A percentile compares a stretch with the other conserved stretches of the same genome.
Conservation (phyloP, 2,888 invertebrate genomes). For the Acleris sparsana region DNA sequence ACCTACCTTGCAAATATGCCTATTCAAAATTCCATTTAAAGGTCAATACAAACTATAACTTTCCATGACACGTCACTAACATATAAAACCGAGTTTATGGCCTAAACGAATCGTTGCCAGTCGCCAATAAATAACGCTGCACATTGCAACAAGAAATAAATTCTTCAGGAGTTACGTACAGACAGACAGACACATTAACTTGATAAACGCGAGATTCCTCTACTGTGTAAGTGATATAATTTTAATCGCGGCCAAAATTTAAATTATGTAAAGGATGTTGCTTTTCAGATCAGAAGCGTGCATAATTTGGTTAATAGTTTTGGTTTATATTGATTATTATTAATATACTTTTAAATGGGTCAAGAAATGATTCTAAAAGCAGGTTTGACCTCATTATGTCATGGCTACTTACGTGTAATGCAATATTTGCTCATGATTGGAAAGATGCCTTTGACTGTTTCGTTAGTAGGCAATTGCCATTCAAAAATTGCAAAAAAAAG, state of each 20-base stretch:
- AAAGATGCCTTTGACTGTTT: too few relatives aligned
- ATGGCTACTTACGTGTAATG: too few relatives aligned
- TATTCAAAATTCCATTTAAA: neutral
- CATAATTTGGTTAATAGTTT: neutral
- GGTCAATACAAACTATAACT: constrained; percentile 21
- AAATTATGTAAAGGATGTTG: neutral
- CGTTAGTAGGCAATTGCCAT: too few relatives aligned
- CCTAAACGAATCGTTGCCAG: constrained; percentile 40
- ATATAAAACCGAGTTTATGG: constrained; percentile 38
- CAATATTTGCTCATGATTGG: too few relatives aligned
- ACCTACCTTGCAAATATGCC: too few relatives aligned
- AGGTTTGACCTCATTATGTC: too few relatives aligned
- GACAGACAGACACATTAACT: constrained; percentile 27
- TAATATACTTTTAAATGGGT: too few relatives aligned
- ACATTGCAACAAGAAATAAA: constrained; percentile 14
- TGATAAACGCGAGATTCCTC: constrained; percentile 16
- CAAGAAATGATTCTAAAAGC: too few relatives aligned
- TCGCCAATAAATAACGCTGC: constrained; percentile 47
- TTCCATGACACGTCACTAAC: constrained; percentile 13
- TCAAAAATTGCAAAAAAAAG: too few relatives aligned
- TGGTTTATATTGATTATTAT: neutral
- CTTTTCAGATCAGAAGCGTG: neutral
- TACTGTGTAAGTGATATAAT: constrained; percentile 2
- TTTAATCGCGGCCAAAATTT: neutral
- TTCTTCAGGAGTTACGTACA: constrained; percentile 10